phyloP scores from a whole-genome alignment of 2,888 invertebrate species.

The Ischnura elegans region DNA sequence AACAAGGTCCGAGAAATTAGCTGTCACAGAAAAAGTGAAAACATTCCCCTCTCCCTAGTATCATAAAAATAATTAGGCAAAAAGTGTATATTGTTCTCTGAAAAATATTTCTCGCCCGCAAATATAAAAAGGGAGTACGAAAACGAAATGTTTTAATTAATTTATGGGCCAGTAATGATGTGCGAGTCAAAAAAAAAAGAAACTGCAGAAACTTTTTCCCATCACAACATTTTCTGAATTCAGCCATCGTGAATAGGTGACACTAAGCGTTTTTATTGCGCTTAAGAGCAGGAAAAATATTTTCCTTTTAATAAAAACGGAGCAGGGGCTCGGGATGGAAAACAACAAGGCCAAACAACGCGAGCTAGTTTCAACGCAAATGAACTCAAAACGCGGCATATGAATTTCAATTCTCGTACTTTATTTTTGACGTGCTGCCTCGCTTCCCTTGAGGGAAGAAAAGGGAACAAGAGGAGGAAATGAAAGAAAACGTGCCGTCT shows the following conservation, averaged over 20 bases:
- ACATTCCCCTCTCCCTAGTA: background rate
- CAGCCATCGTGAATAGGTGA: background rate
- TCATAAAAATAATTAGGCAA: background rate
- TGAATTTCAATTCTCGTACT: conserved; percentile 31
- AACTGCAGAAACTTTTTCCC: background rate
- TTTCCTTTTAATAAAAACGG: conserved; percentile 7
- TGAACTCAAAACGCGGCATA: conserved; percentile 31
- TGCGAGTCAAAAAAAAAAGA: background rate
- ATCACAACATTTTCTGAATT: background rate
- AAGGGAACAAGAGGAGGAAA: background rate
- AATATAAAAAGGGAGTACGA: background rate
- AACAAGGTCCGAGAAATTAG: background rate
- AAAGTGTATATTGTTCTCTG: background rate
- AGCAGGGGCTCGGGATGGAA: background rate
- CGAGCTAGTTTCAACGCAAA: conserved; percentile 35
- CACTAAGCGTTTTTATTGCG: conserved; percentile 6
- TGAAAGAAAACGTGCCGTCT: background rate
- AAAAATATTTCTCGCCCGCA: background rate
- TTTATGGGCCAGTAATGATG: background rate
- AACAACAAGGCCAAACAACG: conserved; percentile 31
- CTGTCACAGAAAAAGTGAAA: background rate
- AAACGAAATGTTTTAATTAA: background rate
- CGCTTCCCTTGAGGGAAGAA: background rate
- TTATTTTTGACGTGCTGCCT: conserved; percentile 4
- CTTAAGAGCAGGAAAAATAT: background rate